Base-by-base conservation (phyloP, 92 coral and sea anemone genomes). In the Epizoanthus scotinus region DNA sequence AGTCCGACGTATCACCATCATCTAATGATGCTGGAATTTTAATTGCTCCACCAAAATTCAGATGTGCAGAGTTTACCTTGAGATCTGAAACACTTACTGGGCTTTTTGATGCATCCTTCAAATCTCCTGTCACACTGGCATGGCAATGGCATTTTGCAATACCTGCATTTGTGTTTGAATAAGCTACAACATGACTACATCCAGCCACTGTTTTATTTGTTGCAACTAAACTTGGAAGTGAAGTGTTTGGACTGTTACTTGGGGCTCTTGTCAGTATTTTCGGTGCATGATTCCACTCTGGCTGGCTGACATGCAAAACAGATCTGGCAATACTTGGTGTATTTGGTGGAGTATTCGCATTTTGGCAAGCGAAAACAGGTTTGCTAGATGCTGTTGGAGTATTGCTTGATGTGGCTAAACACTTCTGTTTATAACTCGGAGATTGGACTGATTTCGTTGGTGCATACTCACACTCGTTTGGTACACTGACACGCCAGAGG, bases 401-500 rank as follows among this genome's bases (percentile, higher is more conserved):
- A 8, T 61, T 61, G 22, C 66, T 61, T 60, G 65, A 12, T 9
- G 12, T 4, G 25, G 12, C 4, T 61, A 20, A 7, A 61, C 29
- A 14, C 66, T 61, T 61, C 66, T 27, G 66, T 14, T 61, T 61
- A 27, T 28, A 18, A 61, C 1, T 61, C 22, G 31, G 66, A 61
- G 66, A 13, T 24, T 61, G 24, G 24, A 28, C 66, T 61, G 15
- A 13, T 61, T 14, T 61, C 28, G 12, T 28, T 5, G 66, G 66
- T 61, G 28, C 24, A 6, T 20, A 10, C 17, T 61, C 15, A 34
- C 66, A 61, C 66, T 61, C 66, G 2, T 61, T 2, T 61, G 66
- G 66, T 21, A 61, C 28, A 20, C 66, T 61, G 66, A 61, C 66
- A 6, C 66, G 66, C 66, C 66, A 61, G 22, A 61, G 66, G 36